Base-by-base conservation (phyloP, 2,888 invertebrate species). In the Diaphora mendica region DNA sequence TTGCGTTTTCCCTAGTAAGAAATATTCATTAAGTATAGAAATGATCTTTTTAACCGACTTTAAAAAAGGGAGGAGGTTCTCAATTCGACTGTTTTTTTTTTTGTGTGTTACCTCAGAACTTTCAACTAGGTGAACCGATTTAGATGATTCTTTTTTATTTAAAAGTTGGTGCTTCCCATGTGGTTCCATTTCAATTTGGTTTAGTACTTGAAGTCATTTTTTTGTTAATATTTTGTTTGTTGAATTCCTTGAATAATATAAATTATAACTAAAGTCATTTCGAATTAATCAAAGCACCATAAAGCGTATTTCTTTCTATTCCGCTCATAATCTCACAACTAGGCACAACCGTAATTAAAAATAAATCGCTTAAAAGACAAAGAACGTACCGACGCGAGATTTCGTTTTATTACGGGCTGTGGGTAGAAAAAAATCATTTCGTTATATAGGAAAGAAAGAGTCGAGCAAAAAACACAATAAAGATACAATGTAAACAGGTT, bases 401-500 rank as follows among this genome's bases (percentile, higher is more conserved):
- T 92, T 89, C 88, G 91, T 92, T 93, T 93, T 92, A 94, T 93
- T 93, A 91, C 94, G 86, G 87, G 88, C 85, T 88, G 80, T 76
- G 77, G 77, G 79, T 79, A 78, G 78, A 77, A 79, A 81, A 92
- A 94, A 93, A 91, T 91, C 90, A 91, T 91, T 88, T 90, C 89
- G 91, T 91, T 91, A 92, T 91, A 93, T 92, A 91, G 93, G 89
- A 91, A 92, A 92, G 91, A 92, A 94, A 92, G 89, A 92, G 88
- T 89, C 90, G 91, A 90, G 92, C 89, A 94, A 95, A 95, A 95
- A 95, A 94, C 95, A 95, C 95, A 95, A 95, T 95, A 95, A 95
- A 95, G 95, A 94, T 91, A 95, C 95, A 95, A 94, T 95, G 95
- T 95, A 95, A 95, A 95, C 95, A 95, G 94, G 95, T 95, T 95